Evolutionary conservation across 2,113 vertebrate genomes (phyloP), one percentile per base, ranked within the genome.

Genomic region (Apistogramma diplotaenia): DNA sequence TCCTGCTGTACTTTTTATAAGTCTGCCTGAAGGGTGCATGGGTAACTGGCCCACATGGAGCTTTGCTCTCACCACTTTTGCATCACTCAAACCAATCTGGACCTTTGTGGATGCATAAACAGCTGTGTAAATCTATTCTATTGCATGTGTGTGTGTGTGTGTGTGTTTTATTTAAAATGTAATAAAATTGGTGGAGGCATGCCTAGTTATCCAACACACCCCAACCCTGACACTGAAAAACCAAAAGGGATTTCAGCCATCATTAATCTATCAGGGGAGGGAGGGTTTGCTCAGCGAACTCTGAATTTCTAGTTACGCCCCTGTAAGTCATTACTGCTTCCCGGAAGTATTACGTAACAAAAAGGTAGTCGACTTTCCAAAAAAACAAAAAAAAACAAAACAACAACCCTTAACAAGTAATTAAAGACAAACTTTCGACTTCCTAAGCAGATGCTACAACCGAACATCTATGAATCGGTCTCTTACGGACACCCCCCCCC

Each of bases 401-500:
- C 72, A 80, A n/a, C n/a, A 8, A 25, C 67, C 11, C 4, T 54
- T 70, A 21, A 59, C 55, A 55, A 80, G 73, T 84, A 55, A 82
- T 83, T 70, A 76, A 57, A 81, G 40, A 46, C 65, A 82, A 90
- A 86, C 78, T 82, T 84, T 71, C 23, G 56, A 82, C 90, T 78
- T 85, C 61, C 61, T 76, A 53, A 79, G 77, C 83, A 85, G 85
- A 90, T 79, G 87, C 72, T 76, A 77, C 82, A 82, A 77, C 85
- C 11, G 79, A 83, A 60, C 78, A 65, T 87, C 72, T 88, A 82
- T 67, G 57, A 80, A 51, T 78, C 74, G 6, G 29, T 76, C 73
- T 25, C 55, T 21, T 12, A 51, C 56, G 31, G 37, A 65, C 31
- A 27, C 16, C 3, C 51, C 3, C 0, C 27, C 11, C 61, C 16